Base-by-base conservation (phyloP, 2,113 vertebrate genomes). In the Lethenteron camtschaticum region DNA sequence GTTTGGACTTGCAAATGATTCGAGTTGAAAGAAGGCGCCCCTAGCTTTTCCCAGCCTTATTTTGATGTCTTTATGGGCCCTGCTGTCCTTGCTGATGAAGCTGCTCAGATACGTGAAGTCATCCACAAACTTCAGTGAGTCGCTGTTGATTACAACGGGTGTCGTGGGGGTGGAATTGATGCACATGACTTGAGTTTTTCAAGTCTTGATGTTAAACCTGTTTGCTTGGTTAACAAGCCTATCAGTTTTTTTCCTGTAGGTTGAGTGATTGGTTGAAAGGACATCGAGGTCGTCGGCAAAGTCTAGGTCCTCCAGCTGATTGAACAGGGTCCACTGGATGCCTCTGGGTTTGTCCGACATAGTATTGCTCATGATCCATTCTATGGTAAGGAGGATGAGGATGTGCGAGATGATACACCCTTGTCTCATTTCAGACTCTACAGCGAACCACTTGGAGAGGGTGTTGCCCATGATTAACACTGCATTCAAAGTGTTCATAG, bases 341-440 rank as follows among this genome's bases (percentile, higher is more conserved):
- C 59, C 13, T 63, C 59, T 13, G 59, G 59, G 13, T 63, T 63
- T 63, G 13, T 63, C 59, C 16, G 59, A 63, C 16, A 18, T 63
- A 18, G 59, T 63, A 14, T 63, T 63, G 13, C 59, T 63, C 59
- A 63, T 63, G 59, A 63, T 16, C 59, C 59, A 63, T 14, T 63
- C 59, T 13, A 63, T 63, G 59, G 59, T 8, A 8, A 8, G 13
- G 16, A 63, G 59, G 16, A 63, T 6, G 13, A 63, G 59, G 16
- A 8, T 18, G 8, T 13, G 59, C 13, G 59, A 63, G 6, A 8
- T 8, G 16, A 63, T 63, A 8, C 59, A 63, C 59, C 8, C 16
- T 63, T 63, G 59, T 63, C 59, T 63, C 59, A 63, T 4, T 18
- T 8, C 59, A 63, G 59, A 63, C 59, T 63, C 8, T 18, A 63